Evolutionary conservation across 2,113 vertebrate species (phyloP), one percentile per base, ranked within the genome.

Genomic region (Melanerpes aurifrons): DNA sequence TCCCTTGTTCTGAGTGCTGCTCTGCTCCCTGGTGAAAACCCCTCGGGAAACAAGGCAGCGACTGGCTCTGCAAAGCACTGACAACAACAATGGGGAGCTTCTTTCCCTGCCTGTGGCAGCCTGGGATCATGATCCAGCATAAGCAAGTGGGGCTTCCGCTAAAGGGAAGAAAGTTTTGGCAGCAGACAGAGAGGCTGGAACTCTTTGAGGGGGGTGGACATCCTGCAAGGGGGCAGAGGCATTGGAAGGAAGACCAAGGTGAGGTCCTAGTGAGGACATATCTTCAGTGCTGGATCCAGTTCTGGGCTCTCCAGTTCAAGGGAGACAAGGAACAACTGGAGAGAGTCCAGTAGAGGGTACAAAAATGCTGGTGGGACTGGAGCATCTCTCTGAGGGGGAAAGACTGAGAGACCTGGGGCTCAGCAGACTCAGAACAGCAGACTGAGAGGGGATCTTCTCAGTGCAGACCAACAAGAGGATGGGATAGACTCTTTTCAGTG

Each of bases 31-130:
- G 69, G 29, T 7, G 86, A 45, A 29, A 61, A 69, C 1, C 6
- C 31, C 20, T 57, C 3, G 13, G 93, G 57, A 35, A 68, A 69
- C 77, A 37, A 84, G 81, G 91, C 94, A 2, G 93, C 64, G 95
- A 87, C 62, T 72, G 93, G 83, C 95, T 94, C 94, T 86, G 89
- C 91, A 90, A 56, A 94, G 93, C 94, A 75, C 89, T 68, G 71
- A 15, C 3, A 20, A 58, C 84, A 92, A 68, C 94, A 90, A 87
- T 54, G 77, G 43, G 0, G 53, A 69, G 73, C 87, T 92, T 86
- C 73, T 92, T 75, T 43, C 83, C 47, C n/a, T 0, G 0, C 87
- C 12, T 7, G 48, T 2, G 3, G 40, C 70, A 69, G 56, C 2
- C 0, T 0, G 10, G 82, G 53, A 76, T 17, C 56, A 1, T 43